Conservation (phyloP, 37 sponge, comb jelly and placozoan species). For the Diacarnus erythraeanus region DNA sequence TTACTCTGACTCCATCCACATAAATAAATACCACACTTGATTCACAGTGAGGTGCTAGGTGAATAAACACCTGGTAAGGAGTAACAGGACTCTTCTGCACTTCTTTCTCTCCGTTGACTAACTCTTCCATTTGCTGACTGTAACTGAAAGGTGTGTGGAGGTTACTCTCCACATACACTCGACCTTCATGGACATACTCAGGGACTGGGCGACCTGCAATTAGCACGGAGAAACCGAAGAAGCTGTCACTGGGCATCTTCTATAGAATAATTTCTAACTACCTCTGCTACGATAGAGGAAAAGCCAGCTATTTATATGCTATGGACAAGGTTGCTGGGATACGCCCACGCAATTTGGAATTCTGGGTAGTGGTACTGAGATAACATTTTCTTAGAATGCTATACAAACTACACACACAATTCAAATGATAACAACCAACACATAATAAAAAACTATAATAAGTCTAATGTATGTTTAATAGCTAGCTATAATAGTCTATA, state of each 20-base stretch:
- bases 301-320: too few relatives aligned
- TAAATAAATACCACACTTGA: slow-evolving; percentile 54
- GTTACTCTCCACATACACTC: slow-evolving; percentile 61
- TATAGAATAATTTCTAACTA: too few relatives aligned
- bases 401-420: too few relatives aligned
- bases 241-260: slow-evolving; percentile 53
- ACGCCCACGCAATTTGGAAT: background rate
- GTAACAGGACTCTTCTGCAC: slow-evolving; percentile 59
- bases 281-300: too few relatives aligned
- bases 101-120: slow-evolving; percentile 62
- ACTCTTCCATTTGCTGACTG: slow-evolving; percentile 42
- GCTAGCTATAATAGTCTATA: slow-evolving; percentile 53
- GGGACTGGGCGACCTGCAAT: slow-evolving; percentile 54
- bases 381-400: background rate
- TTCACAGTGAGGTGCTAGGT: slow-evolving; percentile 49
- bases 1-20: slow-evolving; percentile 61
- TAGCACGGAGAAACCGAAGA: slow-evolving; percentile 48
- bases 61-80: slow-evolving; percentile 51
- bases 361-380: background rate
- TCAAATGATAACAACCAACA: too few relatives aligned
- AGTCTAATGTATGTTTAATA: too few relatives aligned
- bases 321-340: too few relatives aligned
- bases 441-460: too few relatives aligned
- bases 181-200: slow-evolving; percentile 52
- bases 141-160: slow-evolving; percentile 65